Evolutionary conservation across 2,888 invertebrate genomes (phyloP).

Genomic region (Homarus gammarus): DNA sequence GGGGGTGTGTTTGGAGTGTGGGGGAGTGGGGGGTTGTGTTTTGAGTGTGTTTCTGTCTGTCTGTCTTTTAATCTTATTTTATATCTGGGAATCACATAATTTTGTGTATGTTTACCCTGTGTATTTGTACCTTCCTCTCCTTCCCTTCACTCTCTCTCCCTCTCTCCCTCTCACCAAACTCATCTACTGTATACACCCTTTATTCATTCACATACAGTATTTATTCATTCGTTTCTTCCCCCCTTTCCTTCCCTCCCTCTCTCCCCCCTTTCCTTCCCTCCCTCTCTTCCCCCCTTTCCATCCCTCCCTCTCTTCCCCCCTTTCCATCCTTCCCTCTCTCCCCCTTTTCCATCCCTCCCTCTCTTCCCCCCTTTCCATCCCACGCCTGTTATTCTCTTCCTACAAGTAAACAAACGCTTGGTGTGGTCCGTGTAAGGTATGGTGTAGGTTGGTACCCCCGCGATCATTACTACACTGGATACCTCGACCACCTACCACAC

Average conservation of each 20-base stretch:
- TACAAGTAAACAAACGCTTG: too few species aligned
- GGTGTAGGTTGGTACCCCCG: too few species aligned
- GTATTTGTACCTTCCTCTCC: conserved; percentile 14
- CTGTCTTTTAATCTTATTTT: too few species aligned
- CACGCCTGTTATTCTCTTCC: too few species aligned
- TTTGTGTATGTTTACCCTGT: too few species aligned
- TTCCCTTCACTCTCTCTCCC: neutral
- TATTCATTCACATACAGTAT: too few species aligned
- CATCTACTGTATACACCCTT: neutral
- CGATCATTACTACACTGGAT: too few species aligned
- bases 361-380: conserved; percentile 39
- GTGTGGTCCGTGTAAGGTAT: too few species aligned
- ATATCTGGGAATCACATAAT: too few species aligned
- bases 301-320: neutral
- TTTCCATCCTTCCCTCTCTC: neutral
- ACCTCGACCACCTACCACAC: too few species aligned
- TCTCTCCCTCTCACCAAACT: neutral
- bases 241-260: conserved; percentile 1
- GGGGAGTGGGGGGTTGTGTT: neutral
- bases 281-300: neutral
- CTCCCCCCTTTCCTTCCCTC: conserved; percentile 4
- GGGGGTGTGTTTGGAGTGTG: neutral
- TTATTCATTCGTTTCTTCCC: neutral
- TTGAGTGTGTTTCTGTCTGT: neutral
- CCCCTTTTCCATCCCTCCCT: neutral